Evolutionary conservation across 1,140 invertebrate genomes (phyloP).

Genomic region (Zophobas atratus): DNA sequence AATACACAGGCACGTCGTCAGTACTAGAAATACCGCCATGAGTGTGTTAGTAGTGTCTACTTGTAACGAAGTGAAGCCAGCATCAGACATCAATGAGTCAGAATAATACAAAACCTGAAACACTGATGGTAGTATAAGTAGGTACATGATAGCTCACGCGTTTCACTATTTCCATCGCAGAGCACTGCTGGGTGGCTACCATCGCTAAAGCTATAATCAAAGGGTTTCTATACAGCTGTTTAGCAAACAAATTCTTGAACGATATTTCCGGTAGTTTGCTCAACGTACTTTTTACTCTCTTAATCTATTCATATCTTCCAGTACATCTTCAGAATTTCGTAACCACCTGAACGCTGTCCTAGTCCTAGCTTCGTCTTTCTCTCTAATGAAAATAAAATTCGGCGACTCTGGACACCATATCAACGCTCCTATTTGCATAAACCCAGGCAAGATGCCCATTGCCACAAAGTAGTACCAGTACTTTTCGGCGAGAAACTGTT

Average conservation of each 20-base stretch:
- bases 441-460: neutral
- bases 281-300: too few species aligned
- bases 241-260: too few species aligned
- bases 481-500: neutral
- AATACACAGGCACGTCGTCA: conserved; percentile 87
- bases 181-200: too few species aligned
- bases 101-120: too few species aligned
- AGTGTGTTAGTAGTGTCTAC: conserved; percentile 79
- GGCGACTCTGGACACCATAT: conserved; percentile 71
- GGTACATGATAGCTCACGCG: too few species aligned
- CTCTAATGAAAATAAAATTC: conserved; percentile 80
- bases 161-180: too few species aligned
- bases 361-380: conserved; percentile 72
- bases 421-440: neutral
- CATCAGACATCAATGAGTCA: too few species aligned
- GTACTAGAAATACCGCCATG: conserved; percentile 87
- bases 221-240: too few species aligned
- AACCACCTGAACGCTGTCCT: conserved; percentile 67
- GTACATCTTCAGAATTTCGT: neutral
- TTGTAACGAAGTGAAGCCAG: too few species aligned
- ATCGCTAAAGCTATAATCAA: too few species aligned
- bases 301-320: neutral
- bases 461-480: neutral
- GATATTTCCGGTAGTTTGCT: too few species aligned
- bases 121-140: too few species aligned